A percentile compares a stretch with the other conserved stretches of the same genome.
These are phyloP conservation scores for Dusona sp. DNA, from an alignment of 2,888 invertebrate species.

Conservation along the genomic window DNA sequence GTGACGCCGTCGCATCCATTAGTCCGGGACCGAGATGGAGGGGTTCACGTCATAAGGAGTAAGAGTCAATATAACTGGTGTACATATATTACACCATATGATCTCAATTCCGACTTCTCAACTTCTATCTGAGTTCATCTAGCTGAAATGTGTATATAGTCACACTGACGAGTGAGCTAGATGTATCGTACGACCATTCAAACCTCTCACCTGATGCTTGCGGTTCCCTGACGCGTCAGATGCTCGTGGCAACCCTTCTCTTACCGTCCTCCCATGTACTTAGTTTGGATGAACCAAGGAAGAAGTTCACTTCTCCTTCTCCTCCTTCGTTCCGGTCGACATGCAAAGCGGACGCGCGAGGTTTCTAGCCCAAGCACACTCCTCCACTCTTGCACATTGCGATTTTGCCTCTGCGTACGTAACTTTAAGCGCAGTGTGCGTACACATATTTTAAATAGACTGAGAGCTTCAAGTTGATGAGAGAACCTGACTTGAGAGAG, in stretches of 20 bases:
- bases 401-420: conserved; percentile 14
- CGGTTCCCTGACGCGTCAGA: conserved; percentile 49
- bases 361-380: conserved; percentile 39
- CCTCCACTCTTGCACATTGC: conserved; percentile 10
- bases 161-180: conserved; percentile 3
- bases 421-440: conserved; percentile 9
- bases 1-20: conserved; percentile 66
- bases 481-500: conserved; percentile 14
- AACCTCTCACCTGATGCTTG: conserved; percentile 41
- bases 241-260: conserved; percentile 3
- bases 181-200: conserved; percentile 52
- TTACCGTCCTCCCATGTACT: not conserved
- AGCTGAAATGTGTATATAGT: conserved; percentile 33
- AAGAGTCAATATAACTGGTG: conserved; percentile 3
- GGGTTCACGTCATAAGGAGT: conserved; percentile 21
- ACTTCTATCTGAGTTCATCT: conserved; percentile 32
- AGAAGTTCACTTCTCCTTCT: not conserved
- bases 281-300: conserved; percentile 26
- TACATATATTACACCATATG: conserved; percentile 1
- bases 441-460: conserved; percentile 55
- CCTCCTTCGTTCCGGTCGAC: not conserved
- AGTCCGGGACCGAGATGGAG: conserved; percentile 63
- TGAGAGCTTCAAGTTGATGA: conserved; percentile 35
- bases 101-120: conserved; percentile 12
- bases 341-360: conserved; percentile 36